Evolutionary conservation across 2,113 vertebrate genomes (phyloP), one percentile per base, ranked within the genome.

Genomic region (Synodontis membranacea): DNA sequence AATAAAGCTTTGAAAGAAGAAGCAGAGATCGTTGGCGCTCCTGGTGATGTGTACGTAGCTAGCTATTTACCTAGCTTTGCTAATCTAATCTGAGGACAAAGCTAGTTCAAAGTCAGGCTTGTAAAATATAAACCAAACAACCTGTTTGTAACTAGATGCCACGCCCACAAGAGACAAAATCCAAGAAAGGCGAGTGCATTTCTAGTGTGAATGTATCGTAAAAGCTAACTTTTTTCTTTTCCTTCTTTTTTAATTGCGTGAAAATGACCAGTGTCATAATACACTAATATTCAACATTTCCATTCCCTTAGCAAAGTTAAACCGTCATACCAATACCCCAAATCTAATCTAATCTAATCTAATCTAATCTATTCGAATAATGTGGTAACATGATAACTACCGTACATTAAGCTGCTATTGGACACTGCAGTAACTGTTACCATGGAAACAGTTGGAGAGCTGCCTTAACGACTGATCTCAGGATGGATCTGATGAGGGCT

Each of bases 381-480:
- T 31, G 0, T 76, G 42, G 4, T 76, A 48, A 76, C 48, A 31
- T 50, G 6, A 50, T 31, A 76, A 31, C 44, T 48, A 0, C n/a
- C n/a, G n/a, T n/a, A n/a, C 19, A 50, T 50, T 19, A 52, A 83
- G 64, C 82, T 87, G 84, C 84, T 85, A 88, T 66, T 85, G 82
- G 72, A 84, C 19, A 19, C 85, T 44, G 37, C 87, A 87, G 90
- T 62, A 84, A 89, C 80, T 75, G 80, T 84, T 81, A 93, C 88
- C 90, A 64, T 90, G 86, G 86, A 86, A 91, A 89, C 90, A 90
- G n/a, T n/a, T n/a, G n/a, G 90, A 92, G 91, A 74, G 87, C 90
- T 93, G 94, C 94, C 93, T 94, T 95, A 93, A 83, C 62, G 92
- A 94, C 91, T 91, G 86, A 91, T 88, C 91, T 94, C 92, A 94